These are phyloP conservation scores for Ia io DNA, from an alignment of 2,113 vertebrate genomes.

Conservation along the genomic window DNA sequence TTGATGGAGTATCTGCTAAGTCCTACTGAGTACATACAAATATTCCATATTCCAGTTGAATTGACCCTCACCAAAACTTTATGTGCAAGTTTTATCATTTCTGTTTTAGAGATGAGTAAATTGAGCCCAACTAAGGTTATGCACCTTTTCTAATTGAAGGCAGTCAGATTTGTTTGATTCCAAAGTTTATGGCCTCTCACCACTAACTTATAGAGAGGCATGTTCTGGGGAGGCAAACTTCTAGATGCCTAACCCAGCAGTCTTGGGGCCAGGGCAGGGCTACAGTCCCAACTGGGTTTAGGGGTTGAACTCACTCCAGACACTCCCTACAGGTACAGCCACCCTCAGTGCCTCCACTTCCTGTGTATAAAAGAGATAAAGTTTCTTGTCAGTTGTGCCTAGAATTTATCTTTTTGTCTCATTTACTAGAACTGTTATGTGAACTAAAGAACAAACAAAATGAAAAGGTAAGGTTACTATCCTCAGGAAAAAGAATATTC, in stretches of 20 bases:
- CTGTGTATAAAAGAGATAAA: not conserved
- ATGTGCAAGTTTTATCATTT: not conserved
- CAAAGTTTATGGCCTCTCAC: not conserved
- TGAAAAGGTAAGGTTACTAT: not conserved
- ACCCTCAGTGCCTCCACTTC: too few species aligned
- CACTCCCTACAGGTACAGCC: not conserved
- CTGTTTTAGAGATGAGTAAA: not conserved
- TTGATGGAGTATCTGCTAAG: not conserved
- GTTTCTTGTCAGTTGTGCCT: not conserved
- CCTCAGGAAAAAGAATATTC: not conserved
- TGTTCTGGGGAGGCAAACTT: not conserved
- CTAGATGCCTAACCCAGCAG: not conserved
- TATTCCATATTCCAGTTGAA: not conserved
- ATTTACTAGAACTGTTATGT: not conserved
- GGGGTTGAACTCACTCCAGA: not conserved
- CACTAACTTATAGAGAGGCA: not conserved
- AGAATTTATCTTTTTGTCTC: not conserved
- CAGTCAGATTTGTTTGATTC: not conserved
- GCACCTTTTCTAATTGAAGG: not conserved
- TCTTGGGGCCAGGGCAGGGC: not conserved
- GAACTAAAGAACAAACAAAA: not conserved
- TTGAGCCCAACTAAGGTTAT: not conserved
- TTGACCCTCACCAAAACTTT: not conserved
- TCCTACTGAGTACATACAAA: not conserved
- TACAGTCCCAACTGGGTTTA: not conserved